Base-by-base conservation (phyloP, 1,140 invertebrate genomes). In the Melipona quadrifasciata region DNA sequence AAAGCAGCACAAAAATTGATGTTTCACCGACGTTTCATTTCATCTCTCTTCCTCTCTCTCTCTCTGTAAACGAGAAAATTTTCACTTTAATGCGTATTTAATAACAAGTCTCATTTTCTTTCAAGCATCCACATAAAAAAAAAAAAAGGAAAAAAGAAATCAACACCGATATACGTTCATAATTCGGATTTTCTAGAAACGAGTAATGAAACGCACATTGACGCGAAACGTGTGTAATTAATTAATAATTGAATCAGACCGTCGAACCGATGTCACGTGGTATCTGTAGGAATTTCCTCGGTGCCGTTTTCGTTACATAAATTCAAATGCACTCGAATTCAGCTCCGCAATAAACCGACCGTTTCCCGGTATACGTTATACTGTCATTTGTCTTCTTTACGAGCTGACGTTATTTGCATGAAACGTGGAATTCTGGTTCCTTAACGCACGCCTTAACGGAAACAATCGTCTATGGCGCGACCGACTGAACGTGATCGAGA, bases 331-430 rank as follows among this genome's bases (percentile, higher is more conserved):
- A 53, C 65, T 65, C 58, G 39, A 53, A 53, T 34, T 65, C 5
- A 34, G 21, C 64, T 39, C 24, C 58, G 80, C 68, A 72, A 82
- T 68, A 68, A 77, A n/a, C 47, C 16, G 82, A 19, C 24, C 21
- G 19, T 55, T 27, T 70, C 64, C 17, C n/a, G 39, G 39, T 34
- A 55, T 57, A 27, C 64, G n/a, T 27, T 65, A 65, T 65, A 31
- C 34, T 61, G 27, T 70, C 39, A 39, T 65, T 83, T 51, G 67
- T 80, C 77, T 79, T 72, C 82, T 80, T 83, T 83, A 83, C 82
- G 55, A 47, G 19, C 34, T 19, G 65, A 31, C 31, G 57, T 57
- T 84, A 80, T 73, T 84, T 73, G 51, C 58, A 27, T 72, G 51
- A 73, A 84, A 71, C 77, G 47, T 80, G 77, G 58, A 80, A 73